Percentiles rank a stretch among this genome's conserved stretches.
Conservation (phyloP, 2,888 invertebrate genomes). For the Caenorhabditis sp. region DNA sequence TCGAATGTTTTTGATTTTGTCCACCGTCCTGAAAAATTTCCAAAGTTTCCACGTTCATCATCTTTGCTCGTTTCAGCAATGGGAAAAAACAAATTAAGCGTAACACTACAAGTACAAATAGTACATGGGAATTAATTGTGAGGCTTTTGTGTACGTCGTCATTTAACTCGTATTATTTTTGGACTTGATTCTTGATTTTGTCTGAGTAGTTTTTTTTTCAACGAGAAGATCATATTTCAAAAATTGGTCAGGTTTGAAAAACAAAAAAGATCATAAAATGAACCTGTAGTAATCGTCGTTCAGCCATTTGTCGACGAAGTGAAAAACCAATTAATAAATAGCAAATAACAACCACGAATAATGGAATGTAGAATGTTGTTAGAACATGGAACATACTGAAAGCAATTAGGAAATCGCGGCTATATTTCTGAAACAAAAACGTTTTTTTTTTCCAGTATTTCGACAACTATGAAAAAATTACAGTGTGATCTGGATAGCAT, state of each 20-base stretch:
- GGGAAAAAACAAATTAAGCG: background rate
- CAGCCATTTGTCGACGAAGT: constrained; percentile 49
- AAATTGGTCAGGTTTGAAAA: background rate
- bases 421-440: constrained; percentile 34
- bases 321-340: constrained; percentile 60
- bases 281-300: constrained; percentile 45
- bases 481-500: constrained; percentile 55
- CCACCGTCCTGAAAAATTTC: constrained; percentile 44
- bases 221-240: background rate
- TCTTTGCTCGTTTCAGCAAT: background rate
- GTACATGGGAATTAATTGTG: constrained; percentile 1
- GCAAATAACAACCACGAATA: constrained; percentile 58
- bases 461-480: constrained; percentile 9
- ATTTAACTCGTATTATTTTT: background rate
- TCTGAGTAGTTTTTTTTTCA: background rate
- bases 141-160: background rate
- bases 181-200: background rate
- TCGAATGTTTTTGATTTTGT: constrained; percentile 34
- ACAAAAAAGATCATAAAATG: background rate
- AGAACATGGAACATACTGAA: constrained; percentile 63
- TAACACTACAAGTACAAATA: background rate
- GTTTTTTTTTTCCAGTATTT: background rate
- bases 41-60: background rate
- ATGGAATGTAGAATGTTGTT: constrained; percentile 64
- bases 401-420: constrained; percentile 41